Conservation (phyloP, 92 coral and sea anemone species). For the Epizoanthus ramosus region DNA sequence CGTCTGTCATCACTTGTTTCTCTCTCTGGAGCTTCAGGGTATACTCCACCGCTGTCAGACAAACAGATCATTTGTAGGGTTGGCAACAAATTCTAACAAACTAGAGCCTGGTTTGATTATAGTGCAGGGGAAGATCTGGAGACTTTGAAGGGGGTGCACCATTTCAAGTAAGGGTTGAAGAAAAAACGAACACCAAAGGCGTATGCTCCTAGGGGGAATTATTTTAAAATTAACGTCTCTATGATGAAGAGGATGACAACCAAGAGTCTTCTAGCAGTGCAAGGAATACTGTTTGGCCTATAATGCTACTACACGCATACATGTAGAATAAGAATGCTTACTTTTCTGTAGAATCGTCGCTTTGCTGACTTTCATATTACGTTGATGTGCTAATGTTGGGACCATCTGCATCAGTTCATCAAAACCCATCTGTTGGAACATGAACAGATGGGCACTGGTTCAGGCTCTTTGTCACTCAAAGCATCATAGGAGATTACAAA, state of each 20-base stretch:
- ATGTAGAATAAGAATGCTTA: constrained; percentile 42
- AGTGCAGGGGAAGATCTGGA: no score
- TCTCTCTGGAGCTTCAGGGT: constrained; percentile 89
- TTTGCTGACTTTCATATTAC: constrained; percentile 90
- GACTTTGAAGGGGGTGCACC: no score
- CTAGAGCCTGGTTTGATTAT: not conserved
- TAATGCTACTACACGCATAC: not conserved
- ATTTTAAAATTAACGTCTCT: no score
- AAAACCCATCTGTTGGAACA: constrained; percentile 84
- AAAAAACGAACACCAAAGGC: no score
- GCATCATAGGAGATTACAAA: no score
- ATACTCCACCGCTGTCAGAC: constrained; percentile 83
- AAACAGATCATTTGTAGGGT: not conserved
- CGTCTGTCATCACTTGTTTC: constrained; percentile 69
- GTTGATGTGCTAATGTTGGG: constrained; percentile 88
- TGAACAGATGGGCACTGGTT: not conserved
- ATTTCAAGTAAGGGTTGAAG: no score
- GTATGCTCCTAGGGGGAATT: no score
- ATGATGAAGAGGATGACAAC: no score
- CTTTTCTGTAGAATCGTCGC: constrained; percentile 93
- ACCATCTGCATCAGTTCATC: constrained; percentile 89
- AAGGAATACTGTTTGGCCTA: not conserved
- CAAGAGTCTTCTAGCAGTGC: not conserved
- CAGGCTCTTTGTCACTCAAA: not conserved
- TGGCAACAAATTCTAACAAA: no score